Evolutionary conservation across 2,113 vertebrate genomes (phyloP).

Genomic region (Eulacestoma nigropectus): DNA sequence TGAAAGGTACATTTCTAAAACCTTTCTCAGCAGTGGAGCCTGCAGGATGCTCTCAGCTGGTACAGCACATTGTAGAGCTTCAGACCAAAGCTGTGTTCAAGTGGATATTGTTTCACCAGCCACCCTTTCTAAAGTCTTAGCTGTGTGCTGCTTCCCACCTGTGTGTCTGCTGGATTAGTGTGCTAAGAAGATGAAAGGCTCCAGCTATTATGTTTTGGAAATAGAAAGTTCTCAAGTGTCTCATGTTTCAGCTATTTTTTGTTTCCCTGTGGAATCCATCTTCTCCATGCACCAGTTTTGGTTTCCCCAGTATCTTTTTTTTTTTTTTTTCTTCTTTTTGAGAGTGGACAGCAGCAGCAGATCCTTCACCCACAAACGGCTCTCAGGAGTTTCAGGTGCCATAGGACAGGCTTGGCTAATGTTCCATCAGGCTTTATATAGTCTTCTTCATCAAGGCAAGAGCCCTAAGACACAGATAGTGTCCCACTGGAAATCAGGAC

Average conservation of each 20-base stretch:
- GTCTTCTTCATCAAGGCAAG: background rate
- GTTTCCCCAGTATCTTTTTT: background rate
- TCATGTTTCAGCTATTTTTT: background rate
- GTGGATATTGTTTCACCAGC: background rate
- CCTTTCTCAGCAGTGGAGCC: background rate
- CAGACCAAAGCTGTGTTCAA: background rate
- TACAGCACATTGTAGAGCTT: background rate
- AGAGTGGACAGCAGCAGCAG: background rate
- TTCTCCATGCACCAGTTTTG: background rate
- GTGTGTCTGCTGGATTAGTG: background rate
- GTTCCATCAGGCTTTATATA: background rate
- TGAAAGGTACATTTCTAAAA: background rate
- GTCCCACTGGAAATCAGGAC: background rate
- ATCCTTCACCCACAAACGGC: background rate
- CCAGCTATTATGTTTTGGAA: background rate
- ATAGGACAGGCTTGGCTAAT: background rate
- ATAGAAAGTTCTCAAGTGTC: background rate
- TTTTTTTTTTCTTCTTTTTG: background rate
- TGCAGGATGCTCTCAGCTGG: background rate
- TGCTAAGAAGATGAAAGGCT: background rate
- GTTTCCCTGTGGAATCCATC: background rate
- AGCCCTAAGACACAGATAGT: background rate
- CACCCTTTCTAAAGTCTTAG: background rate
- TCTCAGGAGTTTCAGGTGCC: background rate
- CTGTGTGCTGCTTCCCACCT: background rate